These are phyloP conservation scores for Timema podura DNA, from an alignment of 2,888 invertebrate species.

Conservation along the genomic window DNA sequence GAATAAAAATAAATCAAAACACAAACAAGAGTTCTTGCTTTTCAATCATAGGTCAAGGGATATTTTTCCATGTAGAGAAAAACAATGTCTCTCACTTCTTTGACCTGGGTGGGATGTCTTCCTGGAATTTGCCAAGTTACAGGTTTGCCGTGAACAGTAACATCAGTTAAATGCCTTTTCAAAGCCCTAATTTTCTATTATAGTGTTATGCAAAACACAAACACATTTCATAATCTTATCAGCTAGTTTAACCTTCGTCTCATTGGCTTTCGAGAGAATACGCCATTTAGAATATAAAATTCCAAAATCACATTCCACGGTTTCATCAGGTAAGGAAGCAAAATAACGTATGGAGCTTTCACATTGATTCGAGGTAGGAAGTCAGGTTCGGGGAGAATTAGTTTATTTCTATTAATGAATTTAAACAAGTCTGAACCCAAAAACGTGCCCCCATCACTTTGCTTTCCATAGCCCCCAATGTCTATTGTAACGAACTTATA, in stretches of 20 bases:
- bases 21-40: no score
- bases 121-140: slow-evolving; percentile 1
- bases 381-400: slow-evolving; percentile 8
- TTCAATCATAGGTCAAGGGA: slow-evolving; percentile 1
- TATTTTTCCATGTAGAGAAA: not conserved
- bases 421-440: slow-evolving; percentile 5
- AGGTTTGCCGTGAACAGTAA: slow-evolving; percentile 3
- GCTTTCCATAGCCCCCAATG: slow-evolving; percentile 6
- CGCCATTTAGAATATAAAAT: slow-evolving; percentile 12
- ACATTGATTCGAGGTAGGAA: slow-evolving; percentile 7
- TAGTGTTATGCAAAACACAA: slow-evolving; percentile 5
- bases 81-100: slow-evolving; percentile 6
- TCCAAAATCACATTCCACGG: slow-evolving; percentile 13
- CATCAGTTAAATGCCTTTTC: slow-evolving; percentile 10
- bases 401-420: not conserved
- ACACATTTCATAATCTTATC: slow-evolving; percentile 1
- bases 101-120: not conserved
- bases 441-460: slow-evolving; percentile 11
- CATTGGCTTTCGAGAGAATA: slow-evolving; percentile 1
- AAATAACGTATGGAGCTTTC: slow-evolving; percentile 11
- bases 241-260: slow-evolving; percentile 10
- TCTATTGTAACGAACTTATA: slow-evolving; percentile 6
- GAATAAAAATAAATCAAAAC: no score
- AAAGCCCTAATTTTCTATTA: slow-evolving; percentile 1
- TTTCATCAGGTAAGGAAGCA: slow-evolving; percentile 4